These are phyloP conservation scores for Zosterops pallidus DNA, from an alignment of 2,113 vertebrate genomes.

Conservation along the genomic window DNA sequence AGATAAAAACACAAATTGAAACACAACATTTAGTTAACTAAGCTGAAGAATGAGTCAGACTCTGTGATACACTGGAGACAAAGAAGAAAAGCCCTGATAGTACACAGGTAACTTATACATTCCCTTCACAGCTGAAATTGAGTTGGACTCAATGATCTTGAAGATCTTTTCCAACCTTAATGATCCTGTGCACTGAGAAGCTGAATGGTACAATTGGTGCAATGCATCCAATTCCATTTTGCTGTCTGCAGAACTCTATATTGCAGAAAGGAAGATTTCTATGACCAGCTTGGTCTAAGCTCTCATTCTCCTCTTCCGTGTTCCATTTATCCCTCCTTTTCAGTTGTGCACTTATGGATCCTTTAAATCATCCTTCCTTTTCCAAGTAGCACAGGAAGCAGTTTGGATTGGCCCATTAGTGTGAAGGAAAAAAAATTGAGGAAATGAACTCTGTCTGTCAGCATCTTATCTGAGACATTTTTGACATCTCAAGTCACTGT, in stretches of 20 bases:
- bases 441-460: neutral
- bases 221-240: neutral
- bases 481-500: neutral
- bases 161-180: neutral
- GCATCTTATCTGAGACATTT: neutral
- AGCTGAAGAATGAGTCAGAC: neutral
- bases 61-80: neutral
- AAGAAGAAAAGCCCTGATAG: neutral
- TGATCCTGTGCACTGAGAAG: neutral
- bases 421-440: accelerated
- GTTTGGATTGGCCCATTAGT: neutral
- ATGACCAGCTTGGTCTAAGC: neutral
- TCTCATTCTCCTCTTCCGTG: neutral
- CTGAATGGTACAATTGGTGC: neutral
- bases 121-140: neutral
- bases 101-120: neutral
- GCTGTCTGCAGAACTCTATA: neutral
- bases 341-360: neutral
- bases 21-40: neutral
- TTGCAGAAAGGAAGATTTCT: neutral
- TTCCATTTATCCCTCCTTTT: neutral
- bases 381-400: neutral
- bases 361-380: neutral
- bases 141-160: neutral
- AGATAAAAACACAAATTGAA: neutral